Evolutionary conservation across 2,113 vertebrate species (phyloP).

Genomic region (Ochotona curzoniae): DNA sequence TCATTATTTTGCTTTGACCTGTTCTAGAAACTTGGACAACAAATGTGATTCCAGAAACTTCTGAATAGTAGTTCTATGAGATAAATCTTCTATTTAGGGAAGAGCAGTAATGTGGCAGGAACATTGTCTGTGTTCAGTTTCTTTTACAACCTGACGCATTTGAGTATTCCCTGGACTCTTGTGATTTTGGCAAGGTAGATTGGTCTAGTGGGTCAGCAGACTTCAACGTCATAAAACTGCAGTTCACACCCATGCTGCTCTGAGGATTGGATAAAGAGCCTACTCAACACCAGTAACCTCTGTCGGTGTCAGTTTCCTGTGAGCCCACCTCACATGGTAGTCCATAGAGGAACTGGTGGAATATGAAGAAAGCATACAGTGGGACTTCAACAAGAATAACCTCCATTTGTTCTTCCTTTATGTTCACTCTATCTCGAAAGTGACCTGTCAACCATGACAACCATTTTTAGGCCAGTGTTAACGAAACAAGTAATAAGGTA

Average conservation of each 20-base stretch:
- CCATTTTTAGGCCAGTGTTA: neutral
- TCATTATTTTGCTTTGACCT: conserved; percentile 44
- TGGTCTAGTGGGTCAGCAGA: neutral
- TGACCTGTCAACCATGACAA: neutral
- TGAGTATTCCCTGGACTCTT: neutral
- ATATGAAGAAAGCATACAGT: neutral
- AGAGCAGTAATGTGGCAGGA: neutral
- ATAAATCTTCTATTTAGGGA: neutral
- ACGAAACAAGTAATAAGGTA: neutral
- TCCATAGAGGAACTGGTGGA: neutral
- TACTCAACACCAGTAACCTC: neutral
- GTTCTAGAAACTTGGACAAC: neutral
- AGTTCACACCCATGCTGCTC: neutral
- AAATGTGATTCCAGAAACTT: conserved; percentile 22
- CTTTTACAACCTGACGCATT: neutral
- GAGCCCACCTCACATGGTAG: neutral
- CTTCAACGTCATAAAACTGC: neutral
- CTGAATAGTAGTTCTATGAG: neutral
- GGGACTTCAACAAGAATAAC: neutral
- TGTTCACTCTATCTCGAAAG: neutral
- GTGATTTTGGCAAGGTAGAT: neutral
- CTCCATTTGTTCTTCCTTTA: neutral
- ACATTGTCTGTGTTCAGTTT: neutral
- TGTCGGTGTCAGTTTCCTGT: neutral
- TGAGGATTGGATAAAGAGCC: neutral